Base-by-base conservation (phyloP, 2,113 vertebrate genomes). In the Callipepla californica region DNA sequence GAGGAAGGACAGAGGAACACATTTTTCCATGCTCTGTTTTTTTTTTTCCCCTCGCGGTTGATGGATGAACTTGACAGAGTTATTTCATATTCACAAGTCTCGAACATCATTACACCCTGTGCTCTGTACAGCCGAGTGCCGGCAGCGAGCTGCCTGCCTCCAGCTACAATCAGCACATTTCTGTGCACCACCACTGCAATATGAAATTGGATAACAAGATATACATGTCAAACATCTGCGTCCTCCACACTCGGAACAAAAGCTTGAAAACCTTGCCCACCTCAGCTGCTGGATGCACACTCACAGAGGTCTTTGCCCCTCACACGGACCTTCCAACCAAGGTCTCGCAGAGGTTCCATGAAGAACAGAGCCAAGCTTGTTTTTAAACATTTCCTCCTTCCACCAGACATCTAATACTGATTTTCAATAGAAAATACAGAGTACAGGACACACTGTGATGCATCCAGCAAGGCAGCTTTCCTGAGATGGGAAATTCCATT, bases 71-170 rank as follows among this genome's bases (percentile, higher is more conserved):
- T n/a, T 38, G 87, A 82, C 66, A 75, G 1, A 42, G 80, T 59
- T 84, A 69, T 57, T 86, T 77, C 50, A 25, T 34, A 85, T 86
- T 74, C 84, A 83, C 59, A 40, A 58, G 53, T 47, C 13, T 22
- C 36, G 77, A 87, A 30, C 92, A 90, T 79, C 58, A 79, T 94
- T 76, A 76, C 26, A 34, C 8, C 69, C 75, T 34, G 34, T 1
- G 55, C 76, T 82, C 55, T 28, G 67, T 13, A 19, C 63, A 44
- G 14, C 18, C 2, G 12, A 40, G 30, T 51, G 58, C 62, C 55
- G 53, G 75, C 91, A 81, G 74, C 3, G 88, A 94, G 86, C 95
- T 51, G 79, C 85, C 92, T 90, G 91, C 83, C 93, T 90, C 66
- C 92, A 90, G 89, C 91, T 63, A 85, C 72, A 66, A 51, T 45